These are phyloP conservation scores for Drosophila kurseongensis DNA, from an alignment of 1,140 invertebrate genomes.

Conservation along the genomic window DNA sequence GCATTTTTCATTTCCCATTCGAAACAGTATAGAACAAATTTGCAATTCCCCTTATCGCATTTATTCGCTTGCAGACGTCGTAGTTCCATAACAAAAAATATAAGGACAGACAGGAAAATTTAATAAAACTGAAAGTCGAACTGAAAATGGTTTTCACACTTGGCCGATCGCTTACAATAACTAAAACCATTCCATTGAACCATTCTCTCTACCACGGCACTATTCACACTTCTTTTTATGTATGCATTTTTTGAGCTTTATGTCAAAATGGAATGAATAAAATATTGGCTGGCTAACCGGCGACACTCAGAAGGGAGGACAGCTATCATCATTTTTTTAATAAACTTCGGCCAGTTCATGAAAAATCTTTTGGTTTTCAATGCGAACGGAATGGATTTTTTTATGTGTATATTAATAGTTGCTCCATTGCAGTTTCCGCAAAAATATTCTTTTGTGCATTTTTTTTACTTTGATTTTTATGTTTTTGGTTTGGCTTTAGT, in stretches of 20 bases:
- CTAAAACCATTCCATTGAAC: slow-evolving; percentile 44
- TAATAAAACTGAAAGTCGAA: slow-evolving; percentile 41
- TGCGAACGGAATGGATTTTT: slow-evolving; percentile 60
- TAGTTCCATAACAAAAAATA: slow-evolving; percentile 18
- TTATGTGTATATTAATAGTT: slow-evolving; percentile 37
- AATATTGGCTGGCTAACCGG: slow-evolving; percentile 62
- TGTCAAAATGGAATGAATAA: slow-evolving; percentile 75
- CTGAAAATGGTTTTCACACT: slow-evolving; percentile 71
- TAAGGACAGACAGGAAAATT: slow-evolving; percentile 9
- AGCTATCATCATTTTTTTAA: slow-evolving; percentile 51
- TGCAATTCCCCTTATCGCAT: slow-evolving; percentile 5
- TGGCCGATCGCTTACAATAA: slow-evolving; percentile 70
- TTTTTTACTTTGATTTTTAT: slow-evolving; percentile 37
- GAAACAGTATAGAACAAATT: background rate
- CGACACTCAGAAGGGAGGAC: slow-evolving; percentile 19
- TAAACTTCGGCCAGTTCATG: slow-evolving; percentile 73
- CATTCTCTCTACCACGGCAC: slow-evolving; percentile 33
- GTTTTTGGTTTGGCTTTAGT: background rate
- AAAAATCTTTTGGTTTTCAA: slow-evolving; percentile 67
- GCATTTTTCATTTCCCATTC: background rate
- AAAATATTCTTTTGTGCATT: slow-evolving; percentile 64
- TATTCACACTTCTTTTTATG: slow-evolving; percentile 27
- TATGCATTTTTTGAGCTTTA: slow-evolving; percentile 33
- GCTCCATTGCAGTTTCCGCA: slow-evolving; percentile 24
- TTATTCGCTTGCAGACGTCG: slow-evolving; percentile 18